phyloP scores from a whole-genome alignment of 2,113 vertebrate genomes.

The Aptenodytes patagonicus region DNA sequence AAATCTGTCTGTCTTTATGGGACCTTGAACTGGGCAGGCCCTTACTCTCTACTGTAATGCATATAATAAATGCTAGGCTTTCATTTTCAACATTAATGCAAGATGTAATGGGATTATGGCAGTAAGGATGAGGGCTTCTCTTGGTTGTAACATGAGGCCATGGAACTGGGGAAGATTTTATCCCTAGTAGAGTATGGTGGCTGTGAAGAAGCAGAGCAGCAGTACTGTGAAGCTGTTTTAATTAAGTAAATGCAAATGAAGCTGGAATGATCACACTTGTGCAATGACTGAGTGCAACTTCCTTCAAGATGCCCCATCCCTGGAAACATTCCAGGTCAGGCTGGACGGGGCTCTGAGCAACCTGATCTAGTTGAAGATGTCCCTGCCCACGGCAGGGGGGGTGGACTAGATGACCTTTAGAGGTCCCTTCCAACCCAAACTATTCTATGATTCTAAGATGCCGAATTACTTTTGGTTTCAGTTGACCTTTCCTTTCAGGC shows the following conservation, averaged over 20 bases:
- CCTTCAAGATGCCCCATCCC: background rate
- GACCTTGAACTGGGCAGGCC: background rate
- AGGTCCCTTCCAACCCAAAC: background rate
- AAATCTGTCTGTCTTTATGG: background rate
- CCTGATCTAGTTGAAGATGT: background rate
- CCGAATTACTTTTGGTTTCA: background rate
- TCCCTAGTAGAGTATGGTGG: background rate
- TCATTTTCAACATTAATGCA: background rate
- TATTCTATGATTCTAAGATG: background rate
- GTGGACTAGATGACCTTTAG: background rate
- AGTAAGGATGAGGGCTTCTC: background rate
- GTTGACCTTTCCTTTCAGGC: background rate
- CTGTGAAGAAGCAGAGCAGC: background rate
- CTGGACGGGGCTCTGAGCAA: background rate
- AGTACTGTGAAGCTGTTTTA: background rate
- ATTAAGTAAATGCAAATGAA: background rate
- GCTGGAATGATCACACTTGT: background rate
- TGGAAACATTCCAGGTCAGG: background rate
- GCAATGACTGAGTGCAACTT: background rate
- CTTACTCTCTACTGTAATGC: too few species aligned
- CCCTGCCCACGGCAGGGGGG: background rate
- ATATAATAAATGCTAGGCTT: background rate
- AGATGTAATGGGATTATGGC: background rate
- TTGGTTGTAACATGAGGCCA: background rate
- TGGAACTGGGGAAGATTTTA: background rate